Conservation (phyloP, 2,888 invertebrate genomes). For the Parthenolecanium corni region DNA sequence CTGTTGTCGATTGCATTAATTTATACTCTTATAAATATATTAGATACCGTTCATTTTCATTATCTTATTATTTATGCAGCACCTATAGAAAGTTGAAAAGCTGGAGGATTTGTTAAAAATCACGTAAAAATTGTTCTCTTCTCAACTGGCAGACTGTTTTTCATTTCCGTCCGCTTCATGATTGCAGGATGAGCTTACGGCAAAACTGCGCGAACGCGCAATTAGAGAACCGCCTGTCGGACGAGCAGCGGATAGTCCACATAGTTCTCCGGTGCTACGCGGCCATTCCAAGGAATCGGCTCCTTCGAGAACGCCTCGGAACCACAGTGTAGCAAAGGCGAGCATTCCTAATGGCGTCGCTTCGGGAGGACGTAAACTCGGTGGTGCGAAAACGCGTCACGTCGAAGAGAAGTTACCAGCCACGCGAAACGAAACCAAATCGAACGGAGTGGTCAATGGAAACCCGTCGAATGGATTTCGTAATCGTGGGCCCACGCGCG, state of each 20-base stretch:
- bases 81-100: no score
- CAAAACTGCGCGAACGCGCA: conserved; percentile 42
- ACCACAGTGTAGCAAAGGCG: neutral
- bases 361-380: neutral
- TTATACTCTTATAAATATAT: no score
- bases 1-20: no score
- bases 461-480: conserved; percentile 8
- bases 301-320: neutral
- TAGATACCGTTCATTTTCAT: no score
- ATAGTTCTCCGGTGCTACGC: conserved; percentile 17
- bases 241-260: conserved; percentile 33
- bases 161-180: no score
- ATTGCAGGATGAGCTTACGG: conserved; percentile 41
- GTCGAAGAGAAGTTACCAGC: conserved; percentile 18
- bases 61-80: no score
- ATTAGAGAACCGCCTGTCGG: conserved; percentile 42
- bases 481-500: neutral
- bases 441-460: neutral
- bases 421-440: neutral
- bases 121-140: no score
- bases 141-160: no score
- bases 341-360: neutral
- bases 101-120: no score
- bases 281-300: conserved; percentile 2
- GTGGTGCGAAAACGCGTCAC: conserved; percentile 7